Evolutionary conservation across 2,113 vertebrate species (phyloP), one percentile per base, ranked within the genome.

Genomic region (Platysteira castanea): DNA sequence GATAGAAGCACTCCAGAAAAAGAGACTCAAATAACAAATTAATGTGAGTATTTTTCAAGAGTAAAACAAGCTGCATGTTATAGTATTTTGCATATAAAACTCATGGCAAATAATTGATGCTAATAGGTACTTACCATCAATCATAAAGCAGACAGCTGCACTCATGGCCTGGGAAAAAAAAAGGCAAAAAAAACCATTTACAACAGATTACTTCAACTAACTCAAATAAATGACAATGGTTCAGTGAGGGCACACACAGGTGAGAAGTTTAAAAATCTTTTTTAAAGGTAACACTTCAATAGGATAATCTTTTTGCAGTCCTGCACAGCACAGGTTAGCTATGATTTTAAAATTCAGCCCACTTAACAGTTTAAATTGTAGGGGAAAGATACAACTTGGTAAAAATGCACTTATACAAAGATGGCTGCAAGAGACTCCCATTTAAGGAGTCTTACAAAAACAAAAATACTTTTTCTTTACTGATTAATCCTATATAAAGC

Each of bases 121-220:
- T 61, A 46, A 54, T 6, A 93, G 39, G 97, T 78, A 98, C 99
- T 98, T 97, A 99, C 99, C 99, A 84, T 98, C 98, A 87, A 99
- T 98, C 99, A 99, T 99, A 87, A 99, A 99, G 98, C 99, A 99
- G 74, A 99, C 99, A 24, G 99, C 99, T 44, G 99, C 99, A 69
- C 99, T 99, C 99, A 99, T 99, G 11, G 99, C 99, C 99, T 99
- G 97, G 52, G 96, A 97, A 95, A 97, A 96, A 97, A 8, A 80
- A 61, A 91, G 91, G 74, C 41, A 80, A 74, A 94, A 94, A 85
- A 82, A 77, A 28, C 1, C 2, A 30, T 83, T 94, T n/a, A 94
- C 22, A 60, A 46, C 22, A 28, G 49, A 67, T 86, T 68, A 57
- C 28, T 75, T 91, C 33, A 73, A 37, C n/a, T 50, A 37, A 71